Base-by-base conservation (phyloP, 1,140 invertebrate species). In the Macrobrachium rosenbergii region DNA sequence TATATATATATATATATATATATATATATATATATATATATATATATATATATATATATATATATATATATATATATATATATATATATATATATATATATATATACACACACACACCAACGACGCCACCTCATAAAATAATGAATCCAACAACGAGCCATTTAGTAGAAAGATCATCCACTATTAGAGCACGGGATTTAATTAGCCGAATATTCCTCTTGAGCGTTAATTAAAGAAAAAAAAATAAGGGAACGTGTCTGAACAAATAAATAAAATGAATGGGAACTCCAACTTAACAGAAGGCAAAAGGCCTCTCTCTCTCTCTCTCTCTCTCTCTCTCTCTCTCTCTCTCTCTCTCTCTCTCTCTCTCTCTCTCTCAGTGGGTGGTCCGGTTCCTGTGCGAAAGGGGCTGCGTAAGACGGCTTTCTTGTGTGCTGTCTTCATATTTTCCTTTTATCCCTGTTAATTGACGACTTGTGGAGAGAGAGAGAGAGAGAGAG, bases 81-180 rank as follows among this genome's bases (percentile, higher is more conserved):
- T 80, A 62, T 80, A 80, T 80, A 59, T 80, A 59, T 80, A 80
- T 80, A 58, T 59, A 80, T 72, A 67, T 80, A 58, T 58, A 21
- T 37, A 37, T 37, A 37, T 37, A 37, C 28, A 37, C 28, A 37
- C 28, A 1, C 1, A 3, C 28, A 37, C 28, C 28, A n/a, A n/a
- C n/a, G n/a, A n/a, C n/a, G n/a, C 3, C 28, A 3, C 28, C 28
- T 37, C 1, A 37, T 37, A 37, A 37, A 37, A 37, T 37, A 37
- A 37, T 37, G 28, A 2, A 37, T 37, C 3, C 28, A 37, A 3
- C 28, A 37, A 1, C 1, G 28, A 37, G 3, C 28, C 1, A 37
- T 37, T 37, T 37, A 37, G 1, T 37, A 3, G 28, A 37, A 37
- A 37, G 1, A 37, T 37, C 28, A 37, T 3, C 28, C 28, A 37